Evolutionary conservation across 2,888 invertebrate species (phyloP), one percentile per base, ranked within the genome.

Genomic region (Leucoptera coffeella): DNA sequence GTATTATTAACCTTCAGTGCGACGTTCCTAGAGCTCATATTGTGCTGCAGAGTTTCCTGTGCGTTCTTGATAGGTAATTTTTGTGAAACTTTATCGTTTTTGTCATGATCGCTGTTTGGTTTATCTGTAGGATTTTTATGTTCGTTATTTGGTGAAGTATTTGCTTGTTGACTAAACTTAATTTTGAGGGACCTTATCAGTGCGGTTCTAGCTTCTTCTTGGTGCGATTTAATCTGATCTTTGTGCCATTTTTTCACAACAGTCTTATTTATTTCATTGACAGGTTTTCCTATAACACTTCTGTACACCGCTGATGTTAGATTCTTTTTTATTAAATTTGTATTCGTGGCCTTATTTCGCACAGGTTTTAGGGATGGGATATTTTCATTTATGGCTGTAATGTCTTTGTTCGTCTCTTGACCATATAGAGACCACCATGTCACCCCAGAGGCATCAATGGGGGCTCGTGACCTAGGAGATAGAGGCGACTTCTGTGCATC

Each of bases 1-100:
- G 13, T 9, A 23, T 14, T 14, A 14, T 23, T n/a, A 13, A 23
- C 13, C n/a, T 19, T 19, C 9, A n/a, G 3, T n/a, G n/a, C 9
- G n/a, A 19, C 4, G 22, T 11, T 4, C 11, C 8, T 15, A 9
- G 10, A 13, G 25, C 9, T 15, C 12, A 26, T 13, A 13, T 20
- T 20, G 10, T 27, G 27, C 6, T 21, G 9, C 10, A 4, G 14
- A 6, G 42, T 4, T 8, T 19, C 43, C 47, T 55, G 49, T 50
- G 47, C 47, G 59, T 60, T 62, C 47, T 48, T 51, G 58, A 61
- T 62, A 59, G 61, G 60, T 56, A 54, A 55, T 49, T 50, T 59
- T 56, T 60, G 54, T 44, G 47, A 52, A 54, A 54, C 52, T 55
- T 59, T 59, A 55, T 51, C 51, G 12, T 17, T 14, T 14, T 23